Evolutionary conservation across 2,113 vertebrate genomes (phyloP), one percentile per base, ranked within the genome.

Genomic region (Stigmatopora argus): DNA sequence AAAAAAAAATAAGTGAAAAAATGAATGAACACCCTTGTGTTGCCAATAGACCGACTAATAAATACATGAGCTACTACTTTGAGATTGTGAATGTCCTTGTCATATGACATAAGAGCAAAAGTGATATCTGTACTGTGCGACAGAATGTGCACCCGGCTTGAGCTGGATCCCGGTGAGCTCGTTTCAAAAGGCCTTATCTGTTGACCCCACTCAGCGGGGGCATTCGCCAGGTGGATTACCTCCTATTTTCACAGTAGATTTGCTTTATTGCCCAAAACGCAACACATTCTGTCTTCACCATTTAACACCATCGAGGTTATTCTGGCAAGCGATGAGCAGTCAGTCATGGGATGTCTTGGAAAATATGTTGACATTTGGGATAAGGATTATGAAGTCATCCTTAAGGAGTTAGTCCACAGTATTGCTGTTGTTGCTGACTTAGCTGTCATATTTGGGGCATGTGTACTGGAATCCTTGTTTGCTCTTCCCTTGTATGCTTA

Each of bases 361-460:
- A 78, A 76, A 77, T 69, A 79, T 88, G 83, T 88, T 89, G 87
- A 86, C 85, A 86, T 90, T 90, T 87, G 67, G 77, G 81, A 85
- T 85, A 75, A 84, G 82, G 86, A 88, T 89, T 88, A 83, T 67
- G 74, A 73, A 80, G 78, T 62, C 87, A 84, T 76, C 78, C 71
- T 69, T 70, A 89, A 86, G 70, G 78, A 62, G 57, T 44, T 5
- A 60, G 70, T 80, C 85, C 81, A 21, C 83, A 74, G 78, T 77
- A 78, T 83, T 75, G 70, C 75, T 72, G 74, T 84, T 69, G 21
- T 78, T 86, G 79, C 85, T 85, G 81, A 84, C 82, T 85, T 72
- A 78, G 73, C 73, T 79, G 74, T 80, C 69, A 69, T 76, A 80
- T 70, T 31, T 66, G 58, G 48, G 72, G 70, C 66, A 73, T 70